Evolutionary conservation across 1,140 invertebrate genomes (phyloP), one percentile per base, ranked within the genome.

Genomic region (Panulirus ornatus): DNA sequence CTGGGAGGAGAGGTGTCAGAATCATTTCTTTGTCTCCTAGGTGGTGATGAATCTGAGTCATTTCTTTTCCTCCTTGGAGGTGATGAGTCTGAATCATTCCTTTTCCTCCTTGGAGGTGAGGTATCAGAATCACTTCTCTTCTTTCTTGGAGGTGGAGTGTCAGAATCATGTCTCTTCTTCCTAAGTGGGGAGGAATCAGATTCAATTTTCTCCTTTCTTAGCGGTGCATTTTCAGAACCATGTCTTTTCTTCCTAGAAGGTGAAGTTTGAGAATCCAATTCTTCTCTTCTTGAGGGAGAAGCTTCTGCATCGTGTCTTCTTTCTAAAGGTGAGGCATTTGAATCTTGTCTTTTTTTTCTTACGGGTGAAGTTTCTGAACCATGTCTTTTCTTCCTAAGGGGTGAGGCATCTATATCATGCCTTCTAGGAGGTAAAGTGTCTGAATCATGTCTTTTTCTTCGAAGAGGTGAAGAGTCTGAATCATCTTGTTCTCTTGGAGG

Each of bases 221-320:
- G 93, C 36, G 93, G 93, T 81, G 93, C 93, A 44, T 63, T 81
- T 85, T 94, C 93, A 73, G 93, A 93, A 91, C 92, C 93, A 76
- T 91, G 91, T 51, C 85, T 42, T 38, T 83, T 84, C 63, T 88
- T 93, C 34, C 91, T 91, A 19, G 91, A 92, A 66, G 92, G 16
- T 8, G 8, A 66, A 30, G 58, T 30, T 30, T 22, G n/a, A 30
- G 58, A 0, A 19, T 14, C 11, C 2, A 22, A 2, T n/a, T 79
- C 42, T 27, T 44, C 0, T 76, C 81, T 91, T 84, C 91, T 92
- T 36, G 92, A 91, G 54, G 93, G 93, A 51, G 92, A 93, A 47
- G 73, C 44, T 22, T 93, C 92, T 34, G 87, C 91, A 92, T 92
- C 91, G 70, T 54, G 42, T 42, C 36, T 70, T 38, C 82, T 88